Evolutionary conservation across 37 sponge, comb jelly and placozoan species (phyloP), one percentile per base, ranked within the genome.

Genomic region (Mnemiopsis leidyi): DNA sequence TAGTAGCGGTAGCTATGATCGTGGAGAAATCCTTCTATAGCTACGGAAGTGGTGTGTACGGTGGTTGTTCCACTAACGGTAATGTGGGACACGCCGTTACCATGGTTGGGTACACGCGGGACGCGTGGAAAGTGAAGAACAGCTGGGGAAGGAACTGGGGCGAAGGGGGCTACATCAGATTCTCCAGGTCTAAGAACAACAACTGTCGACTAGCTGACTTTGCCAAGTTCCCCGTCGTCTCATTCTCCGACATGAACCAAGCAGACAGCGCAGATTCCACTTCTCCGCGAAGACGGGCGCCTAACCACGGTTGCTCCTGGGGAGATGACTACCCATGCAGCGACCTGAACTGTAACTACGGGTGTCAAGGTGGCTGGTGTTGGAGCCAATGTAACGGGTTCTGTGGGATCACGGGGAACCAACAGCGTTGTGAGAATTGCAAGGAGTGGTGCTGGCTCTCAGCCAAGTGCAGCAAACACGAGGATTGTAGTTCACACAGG

Each of bases 101-200:
- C 36, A 23, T 79, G 37, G 82, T 79, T 2, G 82, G 82, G 36
- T 79, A 79, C 21, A 36, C 1, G 1, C 33, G 1, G 36, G 23
- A 79, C 37, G 1, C 34, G 31, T 79, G 82, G 82, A 33, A 79
- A 21, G 82, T 30, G 1, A 32, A 35, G 38, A 79, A 79, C 82
- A 79, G 82, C 36, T 79, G 82, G 82, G 82, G 82, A 79, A 33
- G 36, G 5, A 3, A 79, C 82, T 79, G 82, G 82, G 82, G 82
- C 7, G 82, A 79, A 7, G 82, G 36, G 28, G 82, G 82, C 21
- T 79, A 33, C 21, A 36, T 79, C 33, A 32, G 36, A 29, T 79
- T 79, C 37, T 29, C 82, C 82, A 2, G 82, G 3, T 1, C 21
- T 36, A 79, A 79, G 36, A 20, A 30, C 36, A 79, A 33, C 37